Evolutionary conservation across 2,113 vertebrate genomes (phyloP).

Genomic region (Merops nubicus): DNA sequence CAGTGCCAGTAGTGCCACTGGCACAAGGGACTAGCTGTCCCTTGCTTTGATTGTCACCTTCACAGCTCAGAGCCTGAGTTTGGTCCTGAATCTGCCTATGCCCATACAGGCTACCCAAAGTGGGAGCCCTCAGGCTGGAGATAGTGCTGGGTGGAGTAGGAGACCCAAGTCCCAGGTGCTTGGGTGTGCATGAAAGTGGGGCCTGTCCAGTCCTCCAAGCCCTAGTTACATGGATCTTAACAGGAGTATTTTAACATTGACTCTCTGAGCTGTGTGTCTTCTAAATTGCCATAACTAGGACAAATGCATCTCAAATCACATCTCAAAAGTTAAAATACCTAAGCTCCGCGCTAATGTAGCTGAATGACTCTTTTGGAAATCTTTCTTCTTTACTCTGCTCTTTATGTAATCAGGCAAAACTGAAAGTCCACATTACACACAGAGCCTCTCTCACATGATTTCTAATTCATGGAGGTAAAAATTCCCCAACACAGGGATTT

Average conservation of each 20-base stretch:
- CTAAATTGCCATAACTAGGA: background rate
- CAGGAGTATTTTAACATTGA: background rate
- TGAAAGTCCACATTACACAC: background rate
- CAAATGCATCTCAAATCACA: background rate
- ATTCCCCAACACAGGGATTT: background rate
- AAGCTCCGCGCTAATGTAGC: background rate
- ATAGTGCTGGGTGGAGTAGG: background rate
- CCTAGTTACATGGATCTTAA: background rate
- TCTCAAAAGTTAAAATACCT: background rate
- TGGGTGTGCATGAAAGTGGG: background rate
- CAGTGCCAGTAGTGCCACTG: background rate
- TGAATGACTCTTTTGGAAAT: background rate
- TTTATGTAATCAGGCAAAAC: slow-evolving; percentile 20
- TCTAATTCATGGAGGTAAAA: background rate
- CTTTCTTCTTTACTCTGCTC: background rate
- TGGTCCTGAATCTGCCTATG: background rate
- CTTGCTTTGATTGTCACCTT: background rate
- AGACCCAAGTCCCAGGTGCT: background rate
- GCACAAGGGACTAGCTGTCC: no score
- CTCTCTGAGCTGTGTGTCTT: background rate
- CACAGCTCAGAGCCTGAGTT: rapidly evolving
- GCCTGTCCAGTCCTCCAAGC: background rate
- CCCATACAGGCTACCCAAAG: background rate
- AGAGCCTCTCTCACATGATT: slow-evolving; percentile 6
- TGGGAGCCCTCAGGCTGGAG: background rate